These are phyloP conservation scores for Ptilorrhoa leucosticta DNA, from an alignment of 2,113 vertebrate species.

Conservation along the genomic window DNA sequence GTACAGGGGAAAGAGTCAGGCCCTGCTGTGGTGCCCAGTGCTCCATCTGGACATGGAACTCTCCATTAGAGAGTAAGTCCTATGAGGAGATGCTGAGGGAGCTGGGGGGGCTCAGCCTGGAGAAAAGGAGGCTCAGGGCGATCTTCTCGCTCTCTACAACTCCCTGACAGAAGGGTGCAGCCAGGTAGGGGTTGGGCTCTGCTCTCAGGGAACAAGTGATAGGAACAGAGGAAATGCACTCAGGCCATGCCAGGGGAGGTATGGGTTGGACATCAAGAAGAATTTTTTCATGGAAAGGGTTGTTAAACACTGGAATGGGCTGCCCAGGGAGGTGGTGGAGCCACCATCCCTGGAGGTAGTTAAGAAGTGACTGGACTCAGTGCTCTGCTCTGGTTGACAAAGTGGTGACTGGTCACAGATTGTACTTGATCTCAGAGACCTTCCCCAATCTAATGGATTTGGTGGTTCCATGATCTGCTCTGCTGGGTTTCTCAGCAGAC, in stretches of 20 bases:
- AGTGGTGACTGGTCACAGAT: background rate
- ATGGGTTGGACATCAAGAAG: background rate
- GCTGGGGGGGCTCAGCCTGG: background rate
- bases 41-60: background rate
- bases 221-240: background rate
- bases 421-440: background rate
- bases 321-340: background rate
- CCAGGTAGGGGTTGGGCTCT: background rate
- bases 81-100: background rate
- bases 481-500: background rate
- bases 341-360: background rate
- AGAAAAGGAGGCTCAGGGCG: background rate
- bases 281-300: background rate
- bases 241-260: background rate
- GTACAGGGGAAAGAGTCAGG: rapidly evolving
- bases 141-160: background rate
- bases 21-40: background rate
- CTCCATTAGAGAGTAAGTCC: background rate
- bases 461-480: background rate
- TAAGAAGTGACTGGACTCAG: background rate
- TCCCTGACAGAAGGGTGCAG: background rate
- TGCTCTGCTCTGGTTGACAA: background rate
- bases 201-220: background rate
- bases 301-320: background rate
- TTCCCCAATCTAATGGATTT: background rate